Conservation (phyloP, 2,113 vertebrate genomes). For the Ageneiosus marmoratus region DNA sequence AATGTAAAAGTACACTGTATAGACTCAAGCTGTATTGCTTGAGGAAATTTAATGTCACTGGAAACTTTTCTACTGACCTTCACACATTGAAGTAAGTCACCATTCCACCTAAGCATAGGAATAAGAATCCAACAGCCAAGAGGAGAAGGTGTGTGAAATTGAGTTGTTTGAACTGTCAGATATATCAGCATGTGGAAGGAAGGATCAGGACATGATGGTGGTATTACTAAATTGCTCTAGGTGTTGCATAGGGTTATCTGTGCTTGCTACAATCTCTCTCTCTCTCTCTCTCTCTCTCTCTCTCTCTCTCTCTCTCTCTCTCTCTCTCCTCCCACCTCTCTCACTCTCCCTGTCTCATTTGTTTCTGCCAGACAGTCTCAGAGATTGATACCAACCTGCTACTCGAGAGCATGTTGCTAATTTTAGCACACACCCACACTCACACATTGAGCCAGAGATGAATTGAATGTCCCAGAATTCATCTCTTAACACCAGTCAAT, state of each 20-base stretch:
- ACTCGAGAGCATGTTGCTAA: conserved; percentile 65
- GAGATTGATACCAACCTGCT: conserved; percentile 65
- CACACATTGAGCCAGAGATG: conserved; percentile 63
- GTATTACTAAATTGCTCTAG: conserved; percentile 28
- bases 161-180: conserved; percentile 30
- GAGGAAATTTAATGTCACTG: conserved; percentile 26
- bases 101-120: conserved; percentile 1
- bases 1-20: neutral
- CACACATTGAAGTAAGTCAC: conserved; percentile 31
- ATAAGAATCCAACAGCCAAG: neutral
- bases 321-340: conserved; percentile 17
- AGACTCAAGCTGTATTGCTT: conserved; percentile 22
- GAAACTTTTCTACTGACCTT: conserved; percentile 39
- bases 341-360: conserved; percentile 30
- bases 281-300: conserved; percentile 16
- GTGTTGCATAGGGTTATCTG: conserved; percentile 48
- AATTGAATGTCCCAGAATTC: conserved; percentile 65
- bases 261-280: conserved; percentile 4
- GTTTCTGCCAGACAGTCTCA: conserved; percentile 58
- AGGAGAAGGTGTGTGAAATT: conserved; percentile 23
- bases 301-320: conserved; percentile 25
- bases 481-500: conserved; percentile 68
- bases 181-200: conserved; percentile 34
- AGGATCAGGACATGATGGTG: conserved; percentile 31
- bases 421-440: conserved; percentile 60